These are phyloP conservation scores for Vireo altiloquus DNA, from an alignment of 2,113 vertebrate genomes.

Conservation along the genomic window DNA sequence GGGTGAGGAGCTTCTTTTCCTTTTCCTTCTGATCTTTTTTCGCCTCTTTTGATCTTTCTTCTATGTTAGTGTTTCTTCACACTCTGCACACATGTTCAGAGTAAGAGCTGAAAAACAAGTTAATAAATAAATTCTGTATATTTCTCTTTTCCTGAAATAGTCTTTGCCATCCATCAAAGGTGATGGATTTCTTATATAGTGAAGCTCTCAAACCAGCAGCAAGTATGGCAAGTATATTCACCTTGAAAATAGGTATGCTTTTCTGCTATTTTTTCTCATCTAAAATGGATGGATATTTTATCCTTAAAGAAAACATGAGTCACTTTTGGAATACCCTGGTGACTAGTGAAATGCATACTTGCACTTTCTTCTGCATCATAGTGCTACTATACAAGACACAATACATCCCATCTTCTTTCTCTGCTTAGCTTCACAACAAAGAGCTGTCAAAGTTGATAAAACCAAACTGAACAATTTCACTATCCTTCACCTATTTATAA, in stretches of 20 bases:
- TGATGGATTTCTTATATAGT: neutral
- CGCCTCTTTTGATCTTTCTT: neutral
- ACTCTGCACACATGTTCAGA: neutral
- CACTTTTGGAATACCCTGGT: neutral
- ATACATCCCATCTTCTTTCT: neutral
- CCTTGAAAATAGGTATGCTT: neutral
- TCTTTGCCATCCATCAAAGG: neutral
- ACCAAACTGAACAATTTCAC: neutral
- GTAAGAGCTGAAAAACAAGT: neutral
- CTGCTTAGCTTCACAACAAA: neutral
- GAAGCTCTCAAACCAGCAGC: neutral
- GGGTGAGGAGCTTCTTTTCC: neutral
- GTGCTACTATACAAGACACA: neutral
- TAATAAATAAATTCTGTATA: neutral
- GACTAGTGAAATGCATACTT: neutral
- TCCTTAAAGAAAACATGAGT: neutral
- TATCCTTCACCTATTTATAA: neutral
- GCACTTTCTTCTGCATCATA: neutral
- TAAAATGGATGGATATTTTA: neutral
- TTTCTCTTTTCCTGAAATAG: neutral
- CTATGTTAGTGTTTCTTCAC: neutral
- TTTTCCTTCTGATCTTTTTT: neutral
- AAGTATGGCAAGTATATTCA: neutral
- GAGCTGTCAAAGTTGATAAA: neutral
- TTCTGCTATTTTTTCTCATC: neutral